These are phyloP conservation scores for Rhincodon typus DNA, from an alignment of 2,797 vertebrate species.

Conservation along the genomic window DNA sequence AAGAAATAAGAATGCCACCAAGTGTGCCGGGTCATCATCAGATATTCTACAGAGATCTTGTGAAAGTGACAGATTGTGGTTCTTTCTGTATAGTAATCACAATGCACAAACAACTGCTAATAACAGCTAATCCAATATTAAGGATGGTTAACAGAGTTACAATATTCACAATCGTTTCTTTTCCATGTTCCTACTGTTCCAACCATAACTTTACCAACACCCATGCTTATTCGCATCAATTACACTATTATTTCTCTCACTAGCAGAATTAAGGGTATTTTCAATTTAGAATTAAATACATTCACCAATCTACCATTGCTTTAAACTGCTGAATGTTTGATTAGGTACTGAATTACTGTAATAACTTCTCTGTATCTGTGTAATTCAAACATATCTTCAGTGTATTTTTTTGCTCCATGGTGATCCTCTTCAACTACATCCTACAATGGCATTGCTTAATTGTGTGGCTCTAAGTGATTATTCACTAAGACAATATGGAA, in stretches of 20 bases:
- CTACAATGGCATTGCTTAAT: background rate
- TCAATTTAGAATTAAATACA: background rate
- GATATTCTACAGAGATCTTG: background rate
- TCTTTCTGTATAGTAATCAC: background rate
- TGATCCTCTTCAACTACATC: background rate
- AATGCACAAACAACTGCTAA: background rate
- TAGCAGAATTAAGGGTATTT: background rate
- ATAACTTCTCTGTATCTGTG: background rate
- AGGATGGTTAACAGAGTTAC: background rate
- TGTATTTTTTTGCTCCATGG: background rate
- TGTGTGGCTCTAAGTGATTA: conserved; percentile 12
- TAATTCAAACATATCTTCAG: background rate
- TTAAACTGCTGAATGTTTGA: background rate
- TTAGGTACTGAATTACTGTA: background rate
- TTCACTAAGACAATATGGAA: background rate
- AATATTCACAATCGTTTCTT: background rate
- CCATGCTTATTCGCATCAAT: background rate
- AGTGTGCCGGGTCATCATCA: background rate
- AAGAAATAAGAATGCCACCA: background rate
- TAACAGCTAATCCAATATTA: background rate
- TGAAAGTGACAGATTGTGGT: background rate
- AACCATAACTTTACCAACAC: background rate
- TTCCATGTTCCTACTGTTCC: background rate
- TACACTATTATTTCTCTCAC: background rate
- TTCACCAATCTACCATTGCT: background rate